Evolutionary conservation across 1,140 invertebrate species (phyloP).

Genomic region (Galleria mellonella): DNA sequence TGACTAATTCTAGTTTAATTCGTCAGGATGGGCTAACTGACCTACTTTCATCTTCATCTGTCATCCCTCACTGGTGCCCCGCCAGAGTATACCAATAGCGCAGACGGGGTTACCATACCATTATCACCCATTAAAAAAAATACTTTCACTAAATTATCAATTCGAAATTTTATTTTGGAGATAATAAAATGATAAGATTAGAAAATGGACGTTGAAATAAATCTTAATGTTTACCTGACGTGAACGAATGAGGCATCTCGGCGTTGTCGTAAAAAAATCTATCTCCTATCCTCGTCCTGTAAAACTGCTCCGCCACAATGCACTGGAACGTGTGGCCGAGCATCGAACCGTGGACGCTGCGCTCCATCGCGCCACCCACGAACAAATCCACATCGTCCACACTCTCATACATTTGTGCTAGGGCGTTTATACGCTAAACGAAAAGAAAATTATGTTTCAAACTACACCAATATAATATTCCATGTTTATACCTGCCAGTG

Average conservation of each 20-base stretch:
- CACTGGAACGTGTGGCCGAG: slow-evolving; percentile 94
- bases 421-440: slow-evolving; percentile 78
- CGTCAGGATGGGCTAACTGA: too few relatives aligned
- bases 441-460: slow-evolving; percentile 3
- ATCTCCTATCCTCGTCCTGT: slow-evolving; percentile 87
- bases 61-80: too few relatives aligned
- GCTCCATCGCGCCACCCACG: slow-evolving; percentile 89
- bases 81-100: too few relatives aligned
- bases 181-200: too few relatives aligned
- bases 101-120: too few relatives aligned
- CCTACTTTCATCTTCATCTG: too few relatives aligned
- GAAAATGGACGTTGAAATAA: too few relatives aligned
- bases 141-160: too few relatives aligned
- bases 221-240: slow-evolving; percentile 75
- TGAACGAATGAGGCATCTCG: slow-evolving; percentile 80
- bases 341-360: slow-evolving; percentile 82
- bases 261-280: slow-evolving; percentile 88
- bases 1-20: too few relatives aligned
- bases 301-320: slow-evolving; percentile 92
- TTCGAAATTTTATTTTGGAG: too few relatives aligned
- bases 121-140: too few relatives aligned
- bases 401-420: slow-evolving; percentile 79
- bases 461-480: not conserved
- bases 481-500: too few relatives aligned
- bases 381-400: slow-evolving; percentile 93